phyloP scores from a whole-genome alignment of 2,113 vertebrate species.

The Chunga burmeisteri region DNA sequence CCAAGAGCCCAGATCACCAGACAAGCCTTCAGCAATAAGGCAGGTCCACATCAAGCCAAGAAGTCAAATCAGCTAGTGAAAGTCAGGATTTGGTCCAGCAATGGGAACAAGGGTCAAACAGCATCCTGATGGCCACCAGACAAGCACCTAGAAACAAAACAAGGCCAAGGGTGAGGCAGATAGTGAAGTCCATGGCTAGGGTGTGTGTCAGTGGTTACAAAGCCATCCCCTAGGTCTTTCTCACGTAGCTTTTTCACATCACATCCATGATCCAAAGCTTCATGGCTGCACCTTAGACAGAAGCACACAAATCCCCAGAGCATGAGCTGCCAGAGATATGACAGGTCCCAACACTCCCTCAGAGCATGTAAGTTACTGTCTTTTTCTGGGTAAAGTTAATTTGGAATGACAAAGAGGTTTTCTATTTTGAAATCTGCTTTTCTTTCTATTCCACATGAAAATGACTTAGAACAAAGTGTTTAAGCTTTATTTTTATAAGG shows the following conservation, averaged over 20 bases:
- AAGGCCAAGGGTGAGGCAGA: background rate
- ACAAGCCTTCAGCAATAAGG: background rate
- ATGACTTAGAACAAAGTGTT: background rate
- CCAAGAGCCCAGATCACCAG: background rate
- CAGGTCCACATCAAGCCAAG: background rate
- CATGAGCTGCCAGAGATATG: background rate
- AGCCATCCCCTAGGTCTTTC: background rate
- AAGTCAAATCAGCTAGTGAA: background rate
- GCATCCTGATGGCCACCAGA: background rate
- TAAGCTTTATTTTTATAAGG: background rate
- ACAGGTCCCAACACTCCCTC: background rate
- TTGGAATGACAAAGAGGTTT: background rate
- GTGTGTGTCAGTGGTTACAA: background rate
- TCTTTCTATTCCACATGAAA: background rate
- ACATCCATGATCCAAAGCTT: background rate
- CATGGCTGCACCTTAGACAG: rapidly evolving
- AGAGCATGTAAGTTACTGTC: background rate
- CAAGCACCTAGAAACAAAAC: background rate
- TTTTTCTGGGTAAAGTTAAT: background rate
- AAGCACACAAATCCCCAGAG: background rate
- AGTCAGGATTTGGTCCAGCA: background rate
- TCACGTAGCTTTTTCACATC: background rate
- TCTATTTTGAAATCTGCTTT: background rate
- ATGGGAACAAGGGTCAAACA: background rate
- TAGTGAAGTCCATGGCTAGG: background rate